Conservation (phyloP, 2,888 invertebrate genomes). For the Torymus aiolomorphi region DNA sequence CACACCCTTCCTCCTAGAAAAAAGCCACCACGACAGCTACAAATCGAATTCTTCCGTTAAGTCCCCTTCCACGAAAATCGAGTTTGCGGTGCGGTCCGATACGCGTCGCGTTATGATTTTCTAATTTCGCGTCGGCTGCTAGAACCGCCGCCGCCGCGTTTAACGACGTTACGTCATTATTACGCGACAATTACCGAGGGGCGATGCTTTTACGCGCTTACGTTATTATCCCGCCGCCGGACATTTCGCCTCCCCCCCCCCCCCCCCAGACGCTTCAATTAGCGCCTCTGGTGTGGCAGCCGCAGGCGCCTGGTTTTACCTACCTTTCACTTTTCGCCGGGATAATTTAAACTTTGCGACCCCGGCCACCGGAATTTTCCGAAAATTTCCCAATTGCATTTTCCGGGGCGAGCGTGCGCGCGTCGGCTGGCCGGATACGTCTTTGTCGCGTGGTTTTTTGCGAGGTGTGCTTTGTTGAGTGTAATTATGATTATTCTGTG, state of each 20-base stretch:
- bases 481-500: too few species aligned
- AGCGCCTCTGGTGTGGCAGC: not conserved
- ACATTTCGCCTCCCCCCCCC: not conserved
- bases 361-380: not conserved
- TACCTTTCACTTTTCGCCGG: not conserved
- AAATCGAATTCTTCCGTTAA: too few species aligned
- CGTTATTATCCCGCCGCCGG: conserved; percentile 37
- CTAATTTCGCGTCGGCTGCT: conserved; percentile 15
- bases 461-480: too few species aligned
- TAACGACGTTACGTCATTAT: conserved; percentile 42
- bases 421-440: too few species aligned
- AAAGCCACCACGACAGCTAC: too few species aligned
- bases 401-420: not conserved
- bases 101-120: conserved; percentile 31
- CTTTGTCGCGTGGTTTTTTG: too few species aligned
- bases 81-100: too few species aligned
- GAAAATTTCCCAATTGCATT: conserved; percentile 1
- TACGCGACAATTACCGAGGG: conserved; percentile 12
- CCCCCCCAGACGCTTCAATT: conserved; percentile 43
- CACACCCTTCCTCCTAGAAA: too few species aligned
- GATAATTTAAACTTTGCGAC: conserved; percentile 30
- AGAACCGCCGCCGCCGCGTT: not conserved
- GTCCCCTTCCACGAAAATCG: too few species aligned
- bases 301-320: not conserved
- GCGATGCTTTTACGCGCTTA: conserved; percentile 35